Percentiles rank a stretch among this genome's conserved stretches.
Evolutionary conservation across 2,797 vertebrate species (phyloP).

Genomic region (Saguinus oedipus): DNA sequence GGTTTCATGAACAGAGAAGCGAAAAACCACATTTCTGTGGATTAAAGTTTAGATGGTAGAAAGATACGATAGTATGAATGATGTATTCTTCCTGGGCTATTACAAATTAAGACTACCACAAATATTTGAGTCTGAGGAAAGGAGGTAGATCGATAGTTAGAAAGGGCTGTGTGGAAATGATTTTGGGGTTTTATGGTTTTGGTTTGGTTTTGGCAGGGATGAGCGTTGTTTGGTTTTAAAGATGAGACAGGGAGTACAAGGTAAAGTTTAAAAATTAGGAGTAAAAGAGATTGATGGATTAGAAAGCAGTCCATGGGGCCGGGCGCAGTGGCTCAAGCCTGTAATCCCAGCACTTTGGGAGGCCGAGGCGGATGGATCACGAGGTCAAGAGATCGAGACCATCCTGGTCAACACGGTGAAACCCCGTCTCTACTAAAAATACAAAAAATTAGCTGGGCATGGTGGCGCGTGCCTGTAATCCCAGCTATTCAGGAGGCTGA

Average conservation of each 20-base stretch:
- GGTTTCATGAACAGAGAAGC: neutral
- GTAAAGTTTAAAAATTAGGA: neutral
- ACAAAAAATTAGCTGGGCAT: too few species aligned
- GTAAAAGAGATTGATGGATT: neutral
- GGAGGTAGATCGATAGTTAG: neutral
- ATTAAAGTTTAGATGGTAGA: neutral
- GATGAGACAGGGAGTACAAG: neutral
- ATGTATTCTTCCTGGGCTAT: neutral
- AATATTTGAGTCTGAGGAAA: neutral
- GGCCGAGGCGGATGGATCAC: too few species aligned
- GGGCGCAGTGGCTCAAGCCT: too few species aligned
- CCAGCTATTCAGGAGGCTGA: too few species aligned
- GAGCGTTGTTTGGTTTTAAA: neutral
- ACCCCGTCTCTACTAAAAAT: too few species aligned
- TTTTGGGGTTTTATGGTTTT: neutral
- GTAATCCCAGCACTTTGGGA: too few species aligned
- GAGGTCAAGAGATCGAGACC: too few species aligned
- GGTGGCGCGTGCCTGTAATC: too few species aligned
- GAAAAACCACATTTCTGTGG: neutral
- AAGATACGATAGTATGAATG: neutral
- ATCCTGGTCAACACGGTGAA: too few species aligned
- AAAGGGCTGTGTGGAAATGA: neutral
- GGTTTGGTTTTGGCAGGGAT: neutral
- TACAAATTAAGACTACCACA: neutral
- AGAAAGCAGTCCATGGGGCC: neutral